Base-by-base conservation (phyloP, 1,140 invertebrate species). In the Drosophila serrata region DNA sequence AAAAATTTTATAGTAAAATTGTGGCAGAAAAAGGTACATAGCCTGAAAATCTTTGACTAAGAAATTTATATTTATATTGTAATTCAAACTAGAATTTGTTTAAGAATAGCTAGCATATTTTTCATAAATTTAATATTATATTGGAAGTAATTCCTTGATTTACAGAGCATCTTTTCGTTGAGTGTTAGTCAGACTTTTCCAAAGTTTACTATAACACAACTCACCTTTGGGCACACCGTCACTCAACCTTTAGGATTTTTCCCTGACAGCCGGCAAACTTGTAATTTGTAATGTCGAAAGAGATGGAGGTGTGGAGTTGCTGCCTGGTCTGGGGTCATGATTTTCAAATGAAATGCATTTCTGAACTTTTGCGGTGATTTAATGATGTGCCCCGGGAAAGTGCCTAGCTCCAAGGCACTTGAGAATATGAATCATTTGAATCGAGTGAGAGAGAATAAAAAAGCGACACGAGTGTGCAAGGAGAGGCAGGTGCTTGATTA, bases 261-360 rank as follows among this genome's bases (percentile, higher is more conserved):
- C 49, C 42, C 69, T 75, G 82, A 79, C 79, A 82, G 82, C 64
- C 60, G 62, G 65, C 79, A 79, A 55, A 67, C 82, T 87, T 82
- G 84, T 86, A 79, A 86, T 88, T 86, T 82, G 84, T 82, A 84
- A 84, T 85, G 65, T 69, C 70, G 61, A 43, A 33, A 42, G 13
- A 53, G 48, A 56, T n/a, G 57, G 5, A 13, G 24, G 22, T 8
- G 15, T 42, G 19, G 24, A 31, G 15, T 33, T 22, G 1, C 6
- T 5, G 15, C n/a, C 17, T 22, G 27, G 19, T 53, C 48, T 72
- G n/a, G 76, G 51, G 63, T 69, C 84, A 87, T 88, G 82, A 82
- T 82, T 82, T 79, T 82, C 62, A 76, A 82, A 74, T 88, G 84
- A 87, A 87, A 87, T 88, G 82, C 82, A 88, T 80, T 87, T 82